A percentile compares a stretch with the other conserved stretches of the same genome.
Evolutionary conservation across 2,797 vertebrate genomes (phyloP).

Genomic region (Lophius americanus): DNA sequence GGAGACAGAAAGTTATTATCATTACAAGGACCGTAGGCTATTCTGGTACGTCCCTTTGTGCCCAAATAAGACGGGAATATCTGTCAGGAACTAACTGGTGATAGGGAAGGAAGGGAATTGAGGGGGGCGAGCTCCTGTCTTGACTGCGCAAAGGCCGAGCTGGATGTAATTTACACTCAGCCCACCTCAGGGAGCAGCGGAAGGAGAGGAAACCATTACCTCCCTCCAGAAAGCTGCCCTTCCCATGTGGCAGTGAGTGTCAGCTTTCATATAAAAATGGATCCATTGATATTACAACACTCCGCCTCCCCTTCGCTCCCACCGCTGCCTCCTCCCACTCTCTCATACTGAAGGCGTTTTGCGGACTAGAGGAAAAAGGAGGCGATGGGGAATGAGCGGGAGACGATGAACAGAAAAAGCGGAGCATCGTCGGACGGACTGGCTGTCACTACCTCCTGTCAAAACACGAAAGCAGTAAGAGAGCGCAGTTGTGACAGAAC

Average conservation of each 20-base stretch:
- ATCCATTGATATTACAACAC: slow-evolving; percentile 69
- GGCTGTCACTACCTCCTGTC: slow-evolving; percentile 51
- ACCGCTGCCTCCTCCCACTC: slow-evolving; percentile 20
- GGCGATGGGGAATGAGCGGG: slow-evolving; percentile 14
- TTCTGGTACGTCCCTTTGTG: slow-evolving; percentile 21
- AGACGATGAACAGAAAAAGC: slow-evolving; percentile 42
- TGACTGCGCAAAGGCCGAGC: slow-evolving; percentile 62
- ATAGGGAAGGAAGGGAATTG: slow-evolving; percentile 58
- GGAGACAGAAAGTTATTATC: slow-evolving; percentile 18
- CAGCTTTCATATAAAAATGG: slow-evolving; percentile 76
- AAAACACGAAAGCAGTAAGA: slow-evolving; percentile 57
- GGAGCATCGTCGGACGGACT: slow-evolving; percentile 15
- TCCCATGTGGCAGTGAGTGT: slow-evolving; percentile 64
- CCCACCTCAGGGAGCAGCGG: slow-evolving; percentile 69
- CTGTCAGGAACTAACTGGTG: slow-evolving; percentile 50
- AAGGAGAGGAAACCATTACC: slow-evolving; percentile 73
- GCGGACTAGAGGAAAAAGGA: slow-evolving; percentile 21
- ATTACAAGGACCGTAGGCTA: slow-evolving; percentile 4
- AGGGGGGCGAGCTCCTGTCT: slow-evolving; percentile 51
- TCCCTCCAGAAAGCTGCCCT: slow-evolving; percentile 61
- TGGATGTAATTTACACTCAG: slow-evolving; percentile 82
- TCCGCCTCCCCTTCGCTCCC: slow-evolving; percentile 21
- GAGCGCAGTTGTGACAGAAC: slow-evolving; percentile 70
- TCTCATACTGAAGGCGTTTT: slow-evolving; percentile 52
- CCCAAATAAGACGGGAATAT: slow-evolving; percentile 38